phyloP scores from a whole-genome alignment of 2,113 vertebrate genomes.

The Hymenochirus boettgeri region DNA sequence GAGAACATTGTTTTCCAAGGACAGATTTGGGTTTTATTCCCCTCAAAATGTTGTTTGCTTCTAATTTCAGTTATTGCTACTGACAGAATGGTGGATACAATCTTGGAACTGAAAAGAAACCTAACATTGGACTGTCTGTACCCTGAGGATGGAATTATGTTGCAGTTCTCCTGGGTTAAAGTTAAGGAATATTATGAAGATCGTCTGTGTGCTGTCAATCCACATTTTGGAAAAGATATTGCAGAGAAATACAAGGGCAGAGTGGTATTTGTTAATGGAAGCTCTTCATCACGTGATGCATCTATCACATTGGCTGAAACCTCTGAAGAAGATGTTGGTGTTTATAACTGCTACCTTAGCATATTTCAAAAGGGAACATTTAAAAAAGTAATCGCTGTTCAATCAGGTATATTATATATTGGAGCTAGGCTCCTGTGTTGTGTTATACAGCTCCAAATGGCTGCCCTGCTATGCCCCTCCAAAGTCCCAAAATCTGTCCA shows the following conservation, averaged over 20 bases:
- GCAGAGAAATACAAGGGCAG: conserved; percentile 51
- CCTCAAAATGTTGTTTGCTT: background rate
- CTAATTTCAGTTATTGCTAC: conserved; percentile 51
- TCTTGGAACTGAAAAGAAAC: conserved; percentile 61
- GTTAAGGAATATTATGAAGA: conserved; percentile 33
- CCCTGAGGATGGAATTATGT: conserved; percentile 55
- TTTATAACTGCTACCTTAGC: conserved; percentile 65
- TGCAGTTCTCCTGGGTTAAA: conserved; percentile 73
- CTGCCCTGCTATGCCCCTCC: no score
- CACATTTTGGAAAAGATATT: conserved; percentile 45
- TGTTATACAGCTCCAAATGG: no score
- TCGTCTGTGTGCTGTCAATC: conserved; percentile 61
- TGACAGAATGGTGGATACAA: conserved; percentile 51
- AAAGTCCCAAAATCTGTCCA: no score
- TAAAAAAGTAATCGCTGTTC: conserved; percentile 61
- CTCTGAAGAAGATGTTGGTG: conserved; percentile 61
- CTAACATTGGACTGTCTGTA: conserved; percentile 71
- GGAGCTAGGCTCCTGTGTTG: no score
- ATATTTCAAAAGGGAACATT: conserved; percentile 66
- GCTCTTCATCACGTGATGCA: conserved; percentile 47
- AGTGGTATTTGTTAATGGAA: conserved; percentile 61
- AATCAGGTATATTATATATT: conserved; percentile 49
- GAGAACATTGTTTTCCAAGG: no score
- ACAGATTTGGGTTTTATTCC: no score
- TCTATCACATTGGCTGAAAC: conserved; percentile 66